A percentile compares a stretch with the other conserved stretches of the same genome.
These are phyloP conservation scores for Pardalotus punctatus DNA, from an alignment of 2,113 vertebrate genomes.

Conservation along the genomic window DNA sequence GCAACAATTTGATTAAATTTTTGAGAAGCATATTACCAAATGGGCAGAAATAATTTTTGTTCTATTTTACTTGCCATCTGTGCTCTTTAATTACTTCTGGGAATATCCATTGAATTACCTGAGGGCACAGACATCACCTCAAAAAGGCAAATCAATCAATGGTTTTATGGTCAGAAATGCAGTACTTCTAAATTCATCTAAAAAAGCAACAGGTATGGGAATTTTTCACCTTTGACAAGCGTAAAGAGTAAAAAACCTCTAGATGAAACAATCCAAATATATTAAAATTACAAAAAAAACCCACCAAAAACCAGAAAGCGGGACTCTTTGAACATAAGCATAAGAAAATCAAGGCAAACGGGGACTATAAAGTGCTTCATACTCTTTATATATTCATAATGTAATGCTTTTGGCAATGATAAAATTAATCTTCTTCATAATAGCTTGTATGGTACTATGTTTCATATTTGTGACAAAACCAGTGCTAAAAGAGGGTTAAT, in stretches of 20 bases:
- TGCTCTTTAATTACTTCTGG: not conserved
- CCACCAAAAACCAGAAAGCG: not conserved
- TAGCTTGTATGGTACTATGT: not conserved
- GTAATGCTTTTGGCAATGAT: not conserved
- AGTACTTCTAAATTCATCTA: not conserved
- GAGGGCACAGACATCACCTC: not conserved
- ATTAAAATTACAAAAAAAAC: not conserved
- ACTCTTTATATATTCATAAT: not conserved
- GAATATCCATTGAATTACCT: not conserved
- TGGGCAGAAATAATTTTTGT: not conserved
- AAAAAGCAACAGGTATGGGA: not conserved
- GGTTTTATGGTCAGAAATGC: not conserved
- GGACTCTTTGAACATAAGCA: not conserved
- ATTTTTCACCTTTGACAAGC: not conserved
- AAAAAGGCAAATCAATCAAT: not conserved
- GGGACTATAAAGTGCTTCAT: not conserved
- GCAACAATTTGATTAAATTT: not conserved
- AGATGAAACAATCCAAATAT: not conserved
- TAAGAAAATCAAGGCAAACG: not conserved
- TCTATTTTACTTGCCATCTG: not conserved
- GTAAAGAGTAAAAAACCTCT: not conserved
- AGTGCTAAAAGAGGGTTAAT: not conserved
- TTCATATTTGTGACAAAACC: not conserved
- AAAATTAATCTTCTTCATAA: not conserved
- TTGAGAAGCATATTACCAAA: not conserved